These are phyloP conservation scores for Knipowitschia caucasica DNA, from an alignment of 2,797 vertebrate species.

Conservation along the genomic window DNA sequence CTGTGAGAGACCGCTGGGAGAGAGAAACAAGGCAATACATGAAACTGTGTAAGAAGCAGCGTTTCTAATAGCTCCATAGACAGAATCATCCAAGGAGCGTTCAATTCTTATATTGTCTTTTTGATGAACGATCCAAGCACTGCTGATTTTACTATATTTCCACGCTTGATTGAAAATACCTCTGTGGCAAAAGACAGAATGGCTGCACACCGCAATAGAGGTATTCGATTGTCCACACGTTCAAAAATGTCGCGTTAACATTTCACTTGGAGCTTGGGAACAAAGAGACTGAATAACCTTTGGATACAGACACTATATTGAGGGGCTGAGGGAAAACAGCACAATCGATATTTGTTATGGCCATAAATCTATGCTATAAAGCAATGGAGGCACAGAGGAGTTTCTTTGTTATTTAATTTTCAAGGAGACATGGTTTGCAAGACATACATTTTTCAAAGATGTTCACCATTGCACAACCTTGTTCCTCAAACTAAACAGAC, in stretches of 20 bases:
- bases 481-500: too few species aligned
- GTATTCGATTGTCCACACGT: background rate
- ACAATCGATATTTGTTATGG: background rate
- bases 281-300: background rate
- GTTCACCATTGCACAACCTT: too few species aligned
- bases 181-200: background rate
- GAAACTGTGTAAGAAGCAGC: slow-evolving; percentile 31
- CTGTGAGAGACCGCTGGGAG: background rate
- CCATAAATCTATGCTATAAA: background rate
- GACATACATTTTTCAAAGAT: too few species aligned
- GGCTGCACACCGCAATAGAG: background rate
- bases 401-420: background rate
- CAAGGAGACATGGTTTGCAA: too few species aligned
- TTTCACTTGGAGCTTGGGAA: background rate
- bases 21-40: slow-evolving; percentile 6
- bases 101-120: background rate
- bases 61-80: slow-evolving; percentile 17
- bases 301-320: background rate
- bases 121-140: background rate
- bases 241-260: background rate
- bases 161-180: background rate
- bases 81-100: slow-evolving; percentile 9
- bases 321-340: background rate
- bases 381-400: too few species aligned
- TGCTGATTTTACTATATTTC: background rate